These are phyloP conservation scores for Cheilosia pagana DNA, from an alignment of 2,888 invertebrate genomes.

Conservation along the genomic window DNA sequence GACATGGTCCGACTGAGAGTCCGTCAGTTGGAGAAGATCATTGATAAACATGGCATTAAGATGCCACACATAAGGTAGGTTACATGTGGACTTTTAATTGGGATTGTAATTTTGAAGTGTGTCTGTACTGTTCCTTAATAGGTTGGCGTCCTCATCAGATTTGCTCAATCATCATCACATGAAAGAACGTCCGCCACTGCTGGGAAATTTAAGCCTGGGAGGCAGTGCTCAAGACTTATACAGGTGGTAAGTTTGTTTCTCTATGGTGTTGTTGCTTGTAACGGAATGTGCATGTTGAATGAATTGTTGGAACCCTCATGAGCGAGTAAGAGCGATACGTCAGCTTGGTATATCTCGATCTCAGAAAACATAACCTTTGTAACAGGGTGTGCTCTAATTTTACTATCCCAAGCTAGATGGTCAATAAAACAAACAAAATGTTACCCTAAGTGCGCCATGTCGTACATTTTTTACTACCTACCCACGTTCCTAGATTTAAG, in stretches of 20 bases:
- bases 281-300: constrained; percentile 61
- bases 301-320: not conserved
- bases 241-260: constrained; percentile 83
- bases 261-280: constrained; percentile 66
- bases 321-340: not conserved
- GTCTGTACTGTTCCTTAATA: constrained; percentile 75
- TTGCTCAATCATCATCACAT: constrained; percentile 84
- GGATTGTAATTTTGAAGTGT: not conserved
- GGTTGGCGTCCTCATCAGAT: constrained; percentile 87
- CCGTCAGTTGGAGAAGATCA: constrained; percentile 92
- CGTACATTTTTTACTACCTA: too few relatives aligned
- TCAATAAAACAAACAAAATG: too few relatives aligned
- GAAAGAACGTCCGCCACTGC: constrained; percentile 85
- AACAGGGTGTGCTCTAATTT: too few relatives aligned
- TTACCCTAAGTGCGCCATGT: too few relatives aligned
- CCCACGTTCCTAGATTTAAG: too few relatives aligned
- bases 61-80: constrained; percentile 88
- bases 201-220: constrained; percentile 83
- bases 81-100: not conserved
- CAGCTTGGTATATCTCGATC: too few relatives aligned
- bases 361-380: too few relatives aligned
- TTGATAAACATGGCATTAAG: constrained; percentile 92
- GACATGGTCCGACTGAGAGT: constrained; percentile 93
- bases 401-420: too few relatives aligned
- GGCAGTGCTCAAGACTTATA: constrained; percentile 84